These are phyloP conservation scores for Tetramorium simillimum DNA, from an alignment of 1,140 invertebrate genomes.

Conservation along the genomic window DNA sequence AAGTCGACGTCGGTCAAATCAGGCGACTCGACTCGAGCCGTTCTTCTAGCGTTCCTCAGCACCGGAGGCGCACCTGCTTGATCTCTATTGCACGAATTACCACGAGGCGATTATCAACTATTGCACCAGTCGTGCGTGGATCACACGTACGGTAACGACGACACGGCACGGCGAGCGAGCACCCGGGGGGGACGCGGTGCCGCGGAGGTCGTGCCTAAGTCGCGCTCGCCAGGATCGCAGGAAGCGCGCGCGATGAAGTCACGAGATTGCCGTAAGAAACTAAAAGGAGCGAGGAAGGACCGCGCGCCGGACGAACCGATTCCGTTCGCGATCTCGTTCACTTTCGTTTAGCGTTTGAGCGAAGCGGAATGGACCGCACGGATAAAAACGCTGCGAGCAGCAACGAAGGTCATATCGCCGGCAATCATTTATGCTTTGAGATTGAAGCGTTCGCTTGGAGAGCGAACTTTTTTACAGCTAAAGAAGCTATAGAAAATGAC, in stretches of 20 bases:
- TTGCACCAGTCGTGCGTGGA: constrained; percentile 67
- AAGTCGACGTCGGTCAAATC: not conserved
- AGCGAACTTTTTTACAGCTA: not conserved
- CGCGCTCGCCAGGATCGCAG: constrained; percentile 1
- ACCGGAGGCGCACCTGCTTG: constrained; percentile 40
- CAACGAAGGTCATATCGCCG: constrained; percentile 5
- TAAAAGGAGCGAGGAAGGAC: constrained; percentile 1
- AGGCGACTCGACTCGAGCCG: not conserved
- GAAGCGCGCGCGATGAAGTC: not conserved
- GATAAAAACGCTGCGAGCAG: constrained; percentile 14
- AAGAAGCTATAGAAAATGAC: not conserved
- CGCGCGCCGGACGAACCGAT: not conserved
- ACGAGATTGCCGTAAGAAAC: constrained; percentile 15
- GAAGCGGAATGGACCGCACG: constrained; percentile 18
- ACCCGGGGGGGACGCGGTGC: not conserved
- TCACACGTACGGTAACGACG: constrained; percentile 60
- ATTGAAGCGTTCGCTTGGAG: not conserved
- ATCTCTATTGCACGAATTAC: constrained; percentile 61
- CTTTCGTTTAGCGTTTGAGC: constrained; percentile 29
- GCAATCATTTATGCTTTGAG: constrained; percentile 37
- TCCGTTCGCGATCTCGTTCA: constrained; percentile 10
- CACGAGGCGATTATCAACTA: constrained; percentile 25
- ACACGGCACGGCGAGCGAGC: constrained; percentile 28
- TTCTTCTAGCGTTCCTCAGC: constrained; percentile 36
- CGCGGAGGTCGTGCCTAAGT: not conserved